Percentiles rank a stretch among this genome's conserved stretches.
Evolutionary conservation across 1,140 invertebrate species (phyloP).

Genomic region (Cheumatopsyche charites): DNA sequence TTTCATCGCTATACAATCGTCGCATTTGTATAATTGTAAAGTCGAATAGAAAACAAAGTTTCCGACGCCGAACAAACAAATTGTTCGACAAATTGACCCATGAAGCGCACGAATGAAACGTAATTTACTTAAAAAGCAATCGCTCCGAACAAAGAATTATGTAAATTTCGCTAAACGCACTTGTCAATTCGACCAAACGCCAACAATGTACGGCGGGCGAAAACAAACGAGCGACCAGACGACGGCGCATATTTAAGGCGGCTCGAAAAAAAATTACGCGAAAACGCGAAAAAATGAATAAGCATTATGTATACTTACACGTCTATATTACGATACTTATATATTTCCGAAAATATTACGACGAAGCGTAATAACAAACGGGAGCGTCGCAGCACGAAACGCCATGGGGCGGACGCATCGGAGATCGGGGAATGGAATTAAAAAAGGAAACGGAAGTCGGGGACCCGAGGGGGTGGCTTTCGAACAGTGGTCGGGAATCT

Average conservation of each 20-base stretch:
- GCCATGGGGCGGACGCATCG: neutral
- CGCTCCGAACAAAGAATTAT: conserved; percentile 9
- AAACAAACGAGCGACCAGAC: neutral
- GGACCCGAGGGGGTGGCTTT: neutral
- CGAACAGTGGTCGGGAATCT: too few species aligned
- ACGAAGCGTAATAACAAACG: too few species aligned
- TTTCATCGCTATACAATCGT: too few species aligned
- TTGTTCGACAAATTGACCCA: too few species aligned
- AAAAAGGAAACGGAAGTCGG: conserved; percentile 11
- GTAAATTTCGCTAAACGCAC: conserved; percentile 6
- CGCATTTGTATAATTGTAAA: too few species aligned
- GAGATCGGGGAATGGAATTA: conserved; percentile 11
- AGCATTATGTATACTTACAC: too few species aligned
- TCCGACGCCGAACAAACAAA: too few species aligned
- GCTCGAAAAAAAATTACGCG: neutral
- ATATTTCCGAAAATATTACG: too few species aligned
- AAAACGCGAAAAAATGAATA: neutral
- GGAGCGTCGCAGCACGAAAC: too few species aligned
- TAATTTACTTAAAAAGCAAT: conserved; percentile 5
- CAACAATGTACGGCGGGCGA: neutral
- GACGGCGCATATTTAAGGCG: too few species aligned
- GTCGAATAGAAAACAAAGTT: too few species aligned
- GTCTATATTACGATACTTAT: too few species aligned
- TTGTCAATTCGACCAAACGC: conserved; percentile 1
- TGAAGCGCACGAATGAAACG: neutral